Percentiles rank a stretch among this genome's conserved stretches.
These are phyloP conservation scores for Nemotelus nigrinus DNA, from an alignment of 2,888 invertebrate species.

Conservation along the genomic window DNA sequence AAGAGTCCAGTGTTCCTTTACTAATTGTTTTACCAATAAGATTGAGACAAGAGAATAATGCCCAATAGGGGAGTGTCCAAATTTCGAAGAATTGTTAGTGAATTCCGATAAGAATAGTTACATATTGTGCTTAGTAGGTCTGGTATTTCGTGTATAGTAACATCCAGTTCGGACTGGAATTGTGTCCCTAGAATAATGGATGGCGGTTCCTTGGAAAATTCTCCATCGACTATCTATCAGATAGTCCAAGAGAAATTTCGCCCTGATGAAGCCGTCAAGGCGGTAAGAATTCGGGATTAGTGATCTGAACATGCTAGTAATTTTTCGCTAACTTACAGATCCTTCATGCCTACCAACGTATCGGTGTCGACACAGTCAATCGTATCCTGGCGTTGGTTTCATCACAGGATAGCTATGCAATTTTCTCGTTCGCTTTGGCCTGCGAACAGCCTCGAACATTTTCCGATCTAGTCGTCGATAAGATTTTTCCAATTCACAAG, in stretches of 20 bases:
- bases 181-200: not conserved
- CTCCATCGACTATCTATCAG: constrained; percentile 43
- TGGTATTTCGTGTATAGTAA: too few relatives aligned
- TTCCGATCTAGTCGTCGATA: constrained; percentile 82
- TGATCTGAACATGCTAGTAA: not conserved
- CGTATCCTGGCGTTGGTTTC: constrained; percentile 61
- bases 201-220: not conserved
- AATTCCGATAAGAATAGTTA: too few relatives aligned
- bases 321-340: constrained; percentile 54
- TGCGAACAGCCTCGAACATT: constrained; percentile 73
- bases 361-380: constrained; percentile 59
- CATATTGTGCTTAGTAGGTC: too few relatives aligned
- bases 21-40: too few relatives aligned
- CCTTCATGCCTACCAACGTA: constrained; percentile 63
- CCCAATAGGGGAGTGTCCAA: too few relatives aligned
- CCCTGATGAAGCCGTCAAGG: constrained; percentile 59
- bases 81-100: too few relatives aligned
- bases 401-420: constrained; percentile 60
- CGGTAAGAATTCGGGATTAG: constrained; percentile 55
- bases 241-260: constrained; percentile 63
- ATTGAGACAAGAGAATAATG: too few relatives aligned
- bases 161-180: too few relatives aligned
- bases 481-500: constrained; percentile 81
- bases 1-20: too few relatives aligned
- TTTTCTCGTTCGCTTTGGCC: constrained; percentile 60